Evolutionary conservation across 2,113 vertebrate species (phyloP).

Genomic region (Bufo bufo): DNA sequence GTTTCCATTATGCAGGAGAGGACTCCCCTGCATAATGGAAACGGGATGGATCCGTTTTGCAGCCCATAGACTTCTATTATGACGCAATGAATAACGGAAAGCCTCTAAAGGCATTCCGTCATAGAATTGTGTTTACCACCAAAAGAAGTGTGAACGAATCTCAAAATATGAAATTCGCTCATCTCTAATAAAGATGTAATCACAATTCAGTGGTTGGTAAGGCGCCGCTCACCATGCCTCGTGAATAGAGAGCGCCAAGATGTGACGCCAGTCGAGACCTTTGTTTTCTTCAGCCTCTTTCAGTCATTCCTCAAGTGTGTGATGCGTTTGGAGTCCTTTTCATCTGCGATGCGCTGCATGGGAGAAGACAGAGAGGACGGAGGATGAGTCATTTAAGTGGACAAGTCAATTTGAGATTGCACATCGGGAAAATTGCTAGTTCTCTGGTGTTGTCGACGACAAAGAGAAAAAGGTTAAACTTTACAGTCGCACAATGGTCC

Average conservation of each 20-base stretch:
- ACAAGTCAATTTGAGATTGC: constrained; percentile 38
- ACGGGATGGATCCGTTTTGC: too few species aligned
- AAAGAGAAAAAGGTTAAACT: constrained; percentile 6
- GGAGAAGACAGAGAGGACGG: not conserved
- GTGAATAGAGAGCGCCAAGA: constrained; percentile 14
- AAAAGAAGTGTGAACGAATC: too few species aligned
- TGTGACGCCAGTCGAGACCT: not conserved
- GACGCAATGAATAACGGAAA: too few species aligned
- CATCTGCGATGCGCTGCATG: not conserved
- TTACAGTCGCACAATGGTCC: not conserved
- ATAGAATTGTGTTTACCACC: too few species aligned
- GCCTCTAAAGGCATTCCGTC: too few species aligned
- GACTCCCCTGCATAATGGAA: too few species aligned
- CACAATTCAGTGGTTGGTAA: not conserved
- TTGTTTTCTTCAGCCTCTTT: not conserved
- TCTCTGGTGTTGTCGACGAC: not conserved
- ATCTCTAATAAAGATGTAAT: not conserved
- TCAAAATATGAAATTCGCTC: too few species aligned
- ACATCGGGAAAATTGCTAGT: constrained; percentile 13
- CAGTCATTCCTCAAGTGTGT: not conserved
- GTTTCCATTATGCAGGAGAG: too few species aligned
- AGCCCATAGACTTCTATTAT: too few species aligned
- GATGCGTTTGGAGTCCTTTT: constrained; percentile 24
- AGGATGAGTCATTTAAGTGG: constrained; percentile 35
- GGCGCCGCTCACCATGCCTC: not conserved